A percentile compares a stretch with the other conserved stretches of the same genome.
phyloP scores from a whole-genome alignment of 2,113 vertebrate species.

The Nyctereutes procyonoides region DNA sequence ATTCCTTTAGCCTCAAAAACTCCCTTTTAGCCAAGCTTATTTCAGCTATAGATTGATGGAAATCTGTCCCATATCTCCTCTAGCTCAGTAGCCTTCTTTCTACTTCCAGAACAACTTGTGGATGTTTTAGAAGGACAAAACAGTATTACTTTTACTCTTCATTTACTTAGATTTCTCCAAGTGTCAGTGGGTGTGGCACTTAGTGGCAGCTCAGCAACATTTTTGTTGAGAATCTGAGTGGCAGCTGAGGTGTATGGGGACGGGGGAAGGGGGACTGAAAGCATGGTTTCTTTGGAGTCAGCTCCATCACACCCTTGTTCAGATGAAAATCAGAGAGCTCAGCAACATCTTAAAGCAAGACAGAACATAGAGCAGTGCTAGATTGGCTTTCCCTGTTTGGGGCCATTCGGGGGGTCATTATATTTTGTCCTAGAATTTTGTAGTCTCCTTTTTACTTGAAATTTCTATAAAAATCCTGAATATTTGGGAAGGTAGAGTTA shows the following conservation, averaged over 20 bases:
- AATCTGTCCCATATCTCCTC: background rate
- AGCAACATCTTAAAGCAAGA: background rate
- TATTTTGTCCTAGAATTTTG: constrained; percentile 1
- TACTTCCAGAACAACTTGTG: background rate
- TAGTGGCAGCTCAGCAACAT: background rate
- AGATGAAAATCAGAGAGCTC: background rate
- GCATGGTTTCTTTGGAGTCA: background rate
- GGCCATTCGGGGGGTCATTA: background rate
- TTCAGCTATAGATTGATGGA: background rate
- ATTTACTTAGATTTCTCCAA: constrained; percentile 22
- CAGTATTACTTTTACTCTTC: background rate
- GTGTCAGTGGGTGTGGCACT: background rate
- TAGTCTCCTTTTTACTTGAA: background rate
- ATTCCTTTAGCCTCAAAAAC: background rate
- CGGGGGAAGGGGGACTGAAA: too few relatives aligned
- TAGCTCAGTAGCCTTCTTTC: background rate
- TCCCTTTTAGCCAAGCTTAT: background rate
- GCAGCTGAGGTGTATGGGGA: background rate
- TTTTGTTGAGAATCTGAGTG: background rate
- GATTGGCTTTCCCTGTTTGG: background rate
- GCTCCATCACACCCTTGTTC: background rate
- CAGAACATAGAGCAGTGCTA: background rate
- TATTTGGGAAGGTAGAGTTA: background rate
- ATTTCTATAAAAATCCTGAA: background rate
- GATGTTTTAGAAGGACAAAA: background rate